Conservation (phyloP, 2,888 invertebrate genomes). For the Fragum fragum region DNA sequence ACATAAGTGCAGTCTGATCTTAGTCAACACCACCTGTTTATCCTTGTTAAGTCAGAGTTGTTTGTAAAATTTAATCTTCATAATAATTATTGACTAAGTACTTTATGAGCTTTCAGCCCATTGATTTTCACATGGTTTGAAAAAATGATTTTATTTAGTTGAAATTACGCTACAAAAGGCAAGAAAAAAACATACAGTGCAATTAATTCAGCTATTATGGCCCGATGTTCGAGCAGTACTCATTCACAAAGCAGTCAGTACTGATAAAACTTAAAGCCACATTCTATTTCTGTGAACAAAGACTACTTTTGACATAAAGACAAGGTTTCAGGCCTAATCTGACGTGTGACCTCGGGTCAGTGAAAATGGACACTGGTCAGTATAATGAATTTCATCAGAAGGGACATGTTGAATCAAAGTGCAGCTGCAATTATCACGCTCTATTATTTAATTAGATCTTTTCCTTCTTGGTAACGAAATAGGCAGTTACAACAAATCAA, state of each 20-base stretch:
- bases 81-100: too few species aligned
- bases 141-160: too few species aligned
- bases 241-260: constrained; percentile 59
- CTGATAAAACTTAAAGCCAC: constrained; percentile 51
- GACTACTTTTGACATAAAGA: constrained; percentile 49
- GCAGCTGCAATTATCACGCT: constrained; percentile 55
- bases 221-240: not conserved
- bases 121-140: too few species aligned
- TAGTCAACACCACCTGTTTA: too few species aligned
- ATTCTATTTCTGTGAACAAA: constrained; percentile 54
- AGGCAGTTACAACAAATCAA: too few species aligned
- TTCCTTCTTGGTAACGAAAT: not conserved
- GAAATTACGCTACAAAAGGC: too few species aligned
- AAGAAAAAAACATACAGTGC: too few species aligned
- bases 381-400: constrained; percentile 57
- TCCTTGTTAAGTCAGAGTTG: too few species aligned
- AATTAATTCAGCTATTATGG: too few species aligned
- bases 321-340: constrained; percentile 54
- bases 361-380: constrained; percentile 64
- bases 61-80: too few species aligned
- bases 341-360: constrained; percentile 65
- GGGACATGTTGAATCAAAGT: constrained; percentile 58
- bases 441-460: constrained; percentile 61
- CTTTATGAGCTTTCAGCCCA: too few species aligned
- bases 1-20: too few species aligned